Conservation (phyloP, 2,113 vertebrate species). For the Arenaria interpres region DNA sequence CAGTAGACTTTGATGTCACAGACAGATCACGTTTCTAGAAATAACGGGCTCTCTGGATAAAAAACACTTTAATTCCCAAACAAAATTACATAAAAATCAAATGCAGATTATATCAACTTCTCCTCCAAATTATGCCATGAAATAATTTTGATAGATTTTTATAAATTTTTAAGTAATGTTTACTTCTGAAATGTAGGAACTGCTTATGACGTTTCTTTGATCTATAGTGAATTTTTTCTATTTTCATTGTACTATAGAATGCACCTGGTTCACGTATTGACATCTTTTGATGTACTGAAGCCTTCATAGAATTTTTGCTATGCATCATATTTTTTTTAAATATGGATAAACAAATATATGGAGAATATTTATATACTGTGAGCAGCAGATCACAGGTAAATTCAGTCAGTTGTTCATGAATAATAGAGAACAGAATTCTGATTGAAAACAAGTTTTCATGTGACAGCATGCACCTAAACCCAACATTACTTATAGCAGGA, state of each 20-base stretch:
- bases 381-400: constrained; percentile 33
- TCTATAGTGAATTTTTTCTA: constrained; percentile 43
- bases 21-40: not conserved
- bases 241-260: constrained; percentile 58
- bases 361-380: constrained; percentile 24
- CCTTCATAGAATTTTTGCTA: constrained; percentile 37
- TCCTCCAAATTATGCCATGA: constrained; percentile 34
- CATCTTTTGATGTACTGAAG: constrained; percentile 62
- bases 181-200: constrained; percentile 41
- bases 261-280: constrained; percentile 31
- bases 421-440: constrained; percentile 44
- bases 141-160: constrained; percentile 57
- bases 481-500: not conserved
- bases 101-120: not conserved
- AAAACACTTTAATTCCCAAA: not conserved
- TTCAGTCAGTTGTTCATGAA: constrained; percentile 50
- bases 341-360: constrained; percentile 17
- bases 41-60: not conserved
- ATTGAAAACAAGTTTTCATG: not conserved
- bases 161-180: constrained; percentile 67
- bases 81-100: constrained; percentile 1
- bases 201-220: constrained; percentile 54
- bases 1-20: not conserved
- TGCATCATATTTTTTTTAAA: not conserved
- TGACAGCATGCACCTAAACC: not conserved